These are phyloP conservation scores for Apis florea DNA, from an alignment of 1,140 invertebrate species.

Conservation along the genomic window DNA sequence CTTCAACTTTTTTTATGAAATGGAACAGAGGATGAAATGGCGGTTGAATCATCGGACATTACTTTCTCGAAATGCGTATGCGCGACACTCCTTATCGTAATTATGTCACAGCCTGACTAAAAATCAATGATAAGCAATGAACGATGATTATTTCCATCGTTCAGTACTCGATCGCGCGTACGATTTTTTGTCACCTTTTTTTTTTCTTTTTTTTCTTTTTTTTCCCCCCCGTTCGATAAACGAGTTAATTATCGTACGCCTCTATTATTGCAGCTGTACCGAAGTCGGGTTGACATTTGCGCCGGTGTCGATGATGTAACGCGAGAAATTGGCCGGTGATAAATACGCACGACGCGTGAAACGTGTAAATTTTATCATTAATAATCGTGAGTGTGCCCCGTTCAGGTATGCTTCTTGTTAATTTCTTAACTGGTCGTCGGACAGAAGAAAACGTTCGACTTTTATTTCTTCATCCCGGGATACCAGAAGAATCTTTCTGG, in stretches of 20 bases:
- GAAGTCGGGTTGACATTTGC: neutral
- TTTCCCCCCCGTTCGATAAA: neutral
- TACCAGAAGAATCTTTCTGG: neutral
- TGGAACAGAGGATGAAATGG: neutral
- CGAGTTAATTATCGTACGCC: constrained; percentile 26
- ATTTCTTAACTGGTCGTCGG: neutral
- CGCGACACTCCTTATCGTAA: constrained; percentile 39
- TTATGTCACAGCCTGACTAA: constrained; percentile 34
- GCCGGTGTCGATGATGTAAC: constrained; percentile 42
- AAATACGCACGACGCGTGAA: constrained; percentile 37
- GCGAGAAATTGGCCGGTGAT: constrained; percentile 17
- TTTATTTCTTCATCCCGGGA: neutral
- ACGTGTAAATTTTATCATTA: constrained; percentile 66
- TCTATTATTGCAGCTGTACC: neutral
- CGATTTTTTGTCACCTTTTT: neutral
- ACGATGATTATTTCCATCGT: constrained; percentile 4
- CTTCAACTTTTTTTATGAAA: constrained; percentile 29
- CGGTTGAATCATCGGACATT: constrained; percentile 18
- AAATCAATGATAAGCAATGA: constrained; percentile 14
- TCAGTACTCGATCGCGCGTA: too few species aligned
- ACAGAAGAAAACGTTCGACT: neutral
- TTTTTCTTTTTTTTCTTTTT: neutral
- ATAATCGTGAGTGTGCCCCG: constrained; percentile 56
- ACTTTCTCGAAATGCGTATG: constrained; percentile 14
- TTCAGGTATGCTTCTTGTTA: constrained; percentile 17